Evolutionary conservation across 2,797 vertebrate genomes (phyloP).

Genomic region (Acridotheres tristis): DNA sequence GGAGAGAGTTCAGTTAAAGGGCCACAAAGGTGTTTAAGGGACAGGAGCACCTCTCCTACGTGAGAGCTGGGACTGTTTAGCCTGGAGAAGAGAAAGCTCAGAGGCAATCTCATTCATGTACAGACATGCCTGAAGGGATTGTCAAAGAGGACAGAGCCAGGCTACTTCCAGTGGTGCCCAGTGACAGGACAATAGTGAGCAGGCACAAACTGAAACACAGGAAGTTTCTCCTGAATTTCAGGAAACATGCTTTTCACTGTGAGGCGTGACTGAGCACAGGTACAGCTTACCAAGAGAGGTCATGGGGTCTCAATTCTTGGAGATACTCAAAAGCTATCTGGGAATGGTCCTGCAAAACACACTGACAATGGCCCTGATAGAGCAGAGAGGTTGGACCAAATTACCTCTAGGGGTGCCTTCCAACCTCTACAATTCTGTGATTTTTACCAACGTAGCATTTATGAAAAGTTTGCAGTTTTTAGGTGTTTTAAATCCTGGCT

Average conservation of each 20-base stretch:
- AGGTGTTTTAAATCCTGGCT: neutral
- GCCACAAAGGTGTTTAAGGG: neutral
- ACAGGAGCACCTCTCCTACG: neutral
- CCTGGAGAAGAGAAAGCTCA: neutral
- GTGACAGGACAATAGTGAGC: neutral
- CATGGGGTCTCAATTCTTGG: neutral
- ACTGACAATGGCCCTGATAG: accelerated
- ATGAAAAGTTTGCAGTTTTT: neutral
- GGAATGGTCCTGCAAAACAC: neutral
- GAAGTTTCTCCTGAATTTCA: neutral
- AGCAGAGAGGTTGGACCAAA: neutral
- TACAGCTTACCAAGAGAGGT: neutral
- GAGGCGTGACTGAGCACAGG: neutral
- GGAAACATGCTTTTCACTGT: neutral
- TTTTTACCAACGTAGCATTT: neutral
- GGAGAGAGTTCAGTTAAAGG: neutral
- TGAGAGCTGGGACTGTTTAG: neutral
- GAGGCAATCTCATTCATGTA: neutral
- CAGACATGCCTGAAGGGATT: neutral
- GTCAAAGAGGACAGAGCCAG: neutral
- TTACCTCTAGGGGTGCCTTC: neutral
- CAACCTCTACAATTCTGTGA: neutral
- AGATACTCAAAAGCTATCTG: neutral
- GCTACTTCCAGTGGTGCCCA: neutral
- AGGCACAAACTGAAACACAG: neutral